Evolutionary conservation across 2,113 vertebrate species (phyloP).

Genomic region (Prietella phreatophila): DNA sequence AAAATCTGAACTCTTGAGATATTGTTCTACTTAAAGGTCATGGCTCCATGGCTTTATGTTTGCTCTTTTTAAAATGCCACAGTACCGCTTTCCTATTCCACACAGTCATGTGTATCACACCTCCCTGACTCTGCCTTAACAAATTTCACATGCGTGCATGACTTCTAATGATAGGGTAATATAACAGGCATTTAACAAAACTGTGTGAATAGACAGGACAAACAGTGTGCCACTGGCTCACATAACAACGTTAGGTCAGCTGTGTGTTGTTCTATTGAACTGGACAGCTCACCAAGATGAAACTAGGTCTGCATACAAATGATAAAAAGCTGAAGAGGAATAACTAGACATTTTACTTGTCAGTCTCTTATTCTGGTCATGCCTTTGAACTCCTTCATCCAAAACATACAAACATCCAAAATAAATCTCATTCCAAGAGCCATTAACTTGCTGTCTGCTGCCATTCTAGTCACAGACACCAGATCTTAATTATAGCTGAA

Average conservation of each 20-base stretch:
- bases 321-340: neutral
- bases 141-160: neutral
- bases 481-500: slow-evolving; percentile 36
- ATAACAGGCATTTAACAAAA: neutral
- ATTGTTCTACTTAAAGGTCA: neutral
- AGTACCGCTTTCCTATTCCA: neutral
- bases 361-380: neutral
- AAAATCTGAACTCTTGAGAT: neutral
- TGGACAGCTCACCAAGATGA: neutral
- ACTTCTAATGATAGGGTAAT: neutral
- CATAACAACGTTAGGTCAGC: neutral
- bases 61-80: slow-evolving; percentile 16
- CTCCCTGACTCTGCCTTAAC: neutral
- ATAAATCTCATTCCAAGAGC: slow-evolving; percentile 1
- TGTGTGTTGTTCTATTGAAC: neutral
- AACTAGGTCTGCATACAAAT: neutral
- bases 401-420: neutral
- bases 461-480: slow-evolving; percentile 29
- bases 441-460: neutral
- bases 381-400: neutral
- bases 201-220: slow-evolving; percentile 1
- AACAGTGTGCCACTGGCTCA: neutral
- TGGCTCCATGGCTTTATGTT: neutral
- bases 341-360: neutral
- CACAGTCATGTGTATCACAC: neutral